Conservation (phyloP, 2,113 vertebrate species). For the Myrmecophaga tridactyla region DNA sequence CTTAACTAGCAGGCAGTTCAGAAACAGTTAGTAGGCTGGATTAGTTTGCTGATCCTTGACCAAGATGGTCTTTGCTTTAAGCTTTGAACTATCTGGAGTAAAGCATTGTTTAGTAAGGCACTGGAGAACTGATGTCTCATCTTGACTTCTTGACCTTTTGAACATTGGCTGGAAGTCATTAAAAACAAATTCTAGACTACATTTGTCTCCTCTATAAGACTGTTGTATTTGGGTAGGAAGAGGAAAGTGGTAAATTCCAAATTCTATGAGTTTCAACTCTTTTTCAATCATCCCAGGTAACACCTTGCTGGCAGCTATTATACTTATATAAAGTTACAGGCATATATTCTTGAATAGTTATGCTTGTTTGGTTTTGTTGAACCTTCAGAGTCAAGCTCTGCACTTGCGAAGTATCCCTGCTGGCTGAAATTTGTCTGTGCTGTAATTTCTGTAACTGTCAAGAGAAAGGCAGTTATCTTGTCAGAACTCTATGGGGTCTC, state of each 20-base stretch:
- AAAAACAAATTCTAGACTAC: not conserved
- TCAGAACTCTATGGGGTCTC: conserved; percentile 29
- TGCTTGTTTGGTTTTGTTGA: conserved; percentile 21
- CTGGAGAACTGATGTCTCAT: not conserved
- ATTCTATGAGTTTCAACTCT: not conserved
- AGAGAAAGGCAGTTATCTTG: conserved; percentile 44
- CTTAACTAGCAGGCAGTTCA: not conserved
- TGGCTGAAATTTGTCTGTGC: conserved; percentile 8
- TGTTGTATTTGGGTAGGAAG: not conserved
- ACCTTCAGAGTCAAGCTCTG: not conserved
- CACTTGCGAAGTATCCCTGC: not conserved
- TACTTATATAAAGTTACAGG: not conserved
- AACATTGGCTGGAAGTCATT: not conserved
- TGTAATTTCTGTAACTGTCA: conserved; percentile 12
- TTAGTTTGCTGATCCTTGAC: not conserved
- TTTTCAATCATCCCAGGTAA: not conserved
- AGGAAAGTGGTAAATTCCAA: not conserved
- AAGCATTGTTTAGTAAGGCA: not conserved
- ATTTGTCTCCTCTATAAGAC: not conserved
- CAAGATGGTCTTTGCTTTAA: not conserved
- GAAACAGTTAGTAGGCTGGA: not conserved
- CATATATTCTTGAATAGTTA: not conserved
- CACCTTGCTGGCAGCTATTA: not conserved
- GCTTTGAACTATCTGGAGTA: not conserved
- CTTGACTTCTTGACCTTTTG: not conserved